These are phyloP conservation scores for Pseudochirops cupreus DNA, from an alignment of 2,797 vertebrate genomes.

Conservation along the genomic window DNA sequence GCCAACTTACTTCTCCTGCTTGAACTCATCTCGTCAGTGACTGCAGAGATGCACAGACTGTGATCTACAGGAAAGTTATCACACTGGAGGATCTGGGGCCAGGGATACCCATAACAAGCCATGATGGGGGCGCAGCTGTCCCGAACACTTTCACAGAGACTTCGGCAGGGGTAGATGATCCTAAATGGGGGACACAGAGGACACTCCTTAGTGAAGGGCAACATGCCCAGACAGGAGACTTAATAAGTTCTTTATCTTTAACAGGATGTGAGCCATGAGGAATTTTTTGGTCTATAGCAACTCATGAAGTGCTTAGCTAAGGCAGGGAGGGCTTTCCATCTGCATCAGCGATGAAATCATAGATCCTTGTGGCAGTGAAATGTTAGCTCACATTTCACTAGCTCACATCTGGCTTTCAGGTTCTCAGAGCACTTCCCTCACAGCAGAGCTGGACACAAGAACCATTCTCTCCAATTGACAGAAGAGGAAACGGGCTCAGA, in stretches of 20 bases:
- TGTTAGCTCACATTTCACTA: not conserved
- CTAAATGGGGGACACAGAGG: conserved; percentile 75
- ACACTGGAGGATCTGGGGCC: conserved; percentile 91
- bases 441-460: not conserved
- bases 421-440: not conserved
- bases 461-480: not conserved
- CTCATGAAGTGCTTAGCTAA: not conserved
- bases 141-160: conserved; percentile 90
- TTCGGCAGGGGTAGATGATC: conserved; percentile 90
- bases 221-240: not conserved
- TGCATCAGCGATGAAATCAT: not conserved
- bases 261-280: not conserved
- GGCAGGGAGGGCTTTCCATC: not conserved
- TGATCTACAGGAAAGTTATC: conserved; percentile 90
- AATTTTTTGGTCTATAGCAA: not conserved
- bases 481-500: not conserved
- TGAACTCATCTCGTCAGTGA: conserved; percentile 84
- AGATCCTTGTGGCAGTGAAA: not conserved
- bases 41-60: conserved; percentile 89
- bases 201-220: not conserved
- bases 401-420: not conserved
- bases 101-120: conserved; percentile 91
- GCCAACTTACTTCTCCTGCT: conserved; percentile 83
- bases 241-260: not conserved
- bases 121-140: conserved; percentile 92